Conservation (phyloP, 2,888 invertebrate species). For the Helleia helle region DNA sequence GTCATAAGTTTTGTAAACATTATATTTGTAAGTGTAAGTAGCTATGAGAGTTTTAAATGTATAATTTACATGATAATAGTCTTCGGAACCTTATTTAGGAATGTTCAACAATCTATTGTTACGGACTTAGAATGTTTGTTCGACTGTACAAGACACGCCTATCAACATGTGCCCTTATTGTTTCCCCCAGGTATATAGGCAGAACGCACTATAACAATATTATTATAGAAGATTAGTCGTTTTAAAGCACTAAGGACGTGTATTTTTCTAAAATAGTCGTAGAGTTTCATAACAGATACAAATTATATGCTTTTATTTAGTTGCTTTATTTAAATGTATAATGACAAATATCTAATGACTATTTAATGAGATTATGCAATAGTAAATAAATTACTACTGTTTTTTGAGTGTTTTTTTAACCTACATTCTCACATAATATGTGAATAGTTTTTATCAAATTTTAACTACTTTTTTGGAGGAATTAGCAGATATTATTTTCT, state of each 20-base stretch:
- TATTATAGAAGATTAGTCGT: conserved; percentile 32
- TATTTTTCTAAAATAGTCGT: conserved; percentile 65
- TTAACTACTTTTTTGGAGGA: too few relatives aligned
- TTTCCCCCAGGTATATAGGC: conserved; percentile 19
- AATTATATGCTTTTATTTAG: conserved; percentile 22
- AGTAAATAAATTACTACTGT: conserved; percentile 49
- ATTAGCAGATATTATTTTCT: too few relatives aligned
- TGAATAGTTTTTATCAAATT: too few relatives aligned
- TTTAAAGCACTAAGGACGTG: conserved; percentile 69
- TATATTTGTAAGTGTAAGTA: too few relatives aligned
- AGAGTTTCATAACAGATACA: conserved; percentile 37
- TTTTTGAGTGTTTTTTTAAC: conserved; percentile 30
- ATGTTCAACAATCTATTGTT: too few relatives aligned
- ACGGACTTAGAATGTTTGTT: too few relatives aligned
- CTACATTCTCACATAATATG: too few relatives aligned
- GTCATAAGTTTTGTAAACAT: too few relatives aligned
- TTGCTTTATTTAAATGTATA: conserved; percentile 8
- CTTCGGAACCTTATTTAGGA: too few relatives aligned
- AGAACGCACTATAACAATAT: conserved; percentile 13
- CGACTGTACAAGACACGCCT: neutral
- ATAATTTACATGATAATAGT: too few relatives aligned
- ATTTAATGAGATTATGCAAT: conserved; percentile 32
- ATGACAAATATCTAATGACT: conserved; percentile 12
- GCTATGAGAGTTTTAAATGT: too few relatives aligned
- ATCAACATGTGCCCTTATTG: neutral